Conservation (phyloP, 2,797 vertebrate genomes). For the Thripadectes ignobilis region DNA sequence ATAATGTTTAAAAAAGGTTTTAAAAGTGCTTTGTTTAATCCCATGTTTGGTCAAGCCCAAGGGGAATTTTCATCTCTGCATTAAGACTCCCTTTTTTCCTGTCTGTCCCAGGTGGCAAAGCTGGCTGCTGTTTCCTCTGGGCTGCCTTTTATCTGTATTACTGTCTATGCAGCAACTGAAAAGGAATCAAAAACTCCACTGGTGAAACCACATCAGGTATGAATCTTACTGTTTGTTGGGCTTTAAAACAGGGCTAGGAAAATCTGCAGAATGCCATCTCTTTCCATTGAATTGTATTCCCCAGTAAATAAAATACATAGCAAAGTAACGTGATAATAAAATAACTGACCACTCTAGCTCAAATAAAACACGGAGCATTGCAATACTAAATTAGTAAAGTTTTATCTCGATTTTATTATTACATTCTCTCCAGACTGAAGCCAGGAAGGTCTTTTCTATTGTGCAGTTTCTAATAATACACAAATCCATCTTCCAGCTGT, state of each 20-base stretch:
- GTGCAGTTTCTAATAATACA: not conserved
- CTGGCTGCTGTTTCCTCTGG: slow-evolving; percentile 81
- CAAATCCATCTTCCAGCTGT: not conserved
- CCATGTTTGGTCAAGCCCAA: not conserved
- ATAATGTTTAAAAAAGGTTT: not conserved
- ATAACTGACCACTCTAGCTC: not conserved
- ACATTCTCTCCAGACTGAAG: not conserved
- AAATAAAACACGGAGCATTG: not conserved
- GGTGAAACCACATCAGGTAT: slow-evolving; percentile 74
- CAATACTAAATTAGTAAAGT: not conserved
- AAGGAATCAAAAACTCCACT: slow-evolving; percentile 45
- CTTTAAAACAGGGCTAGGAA: not conserved
- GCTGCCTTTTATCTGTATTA: slow-evolving; percentile 81
- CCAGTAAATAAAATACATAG: not conserved
- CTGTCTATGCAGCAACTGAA: slow-evolving; percentile 74
- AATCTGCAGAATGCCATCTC: not conserved
- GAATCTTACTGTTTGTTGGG: not conserved
- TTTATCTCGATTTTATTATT: not conserved
- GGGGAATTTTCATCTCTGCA: not conserved
- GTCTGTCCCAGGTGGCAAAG: slow-evolving; percentile 78
- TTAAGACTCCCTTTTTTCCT: not conserved
- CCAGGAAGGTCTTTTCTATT: not conserved
- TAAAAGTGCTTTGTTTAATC: not conserved
- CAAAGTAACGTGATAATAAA: not conserved
- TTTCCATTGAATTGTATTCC: not conserved